Base-by-base conservation (phyloP, 2,113 vertebrate genomes). In the Hypanus sabinus region DNA sequence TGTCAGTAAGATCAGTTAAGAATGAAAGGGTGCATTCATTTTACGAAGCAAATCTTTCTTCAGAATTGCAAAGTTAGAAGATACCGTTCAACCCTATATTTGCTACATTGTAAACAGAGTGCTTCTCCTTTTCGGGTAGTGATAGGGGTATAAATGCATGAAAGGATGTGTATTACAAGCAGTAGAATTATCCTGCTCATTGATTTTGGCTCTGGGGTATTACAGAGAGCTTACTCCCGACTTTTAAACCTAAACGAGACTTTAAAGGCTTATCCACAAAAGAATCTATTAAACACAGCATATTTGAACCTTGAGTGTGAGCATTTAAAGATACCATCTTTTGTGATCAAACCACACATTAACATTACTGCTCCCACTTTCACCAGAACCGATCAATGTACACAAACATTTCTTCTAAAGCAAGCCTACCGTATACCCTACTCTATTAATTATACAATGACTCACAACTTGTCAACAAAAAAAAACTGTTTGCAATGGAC, bases 161-260 rank as follows among this genome's bases (percentile, higher is more conserved):
- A 95, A 96, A 96, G 95, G 93, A 94, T 93, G 94, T 96, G 95
- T 95, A 95, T 96, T 97, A 98, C 97, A 97, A 97, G 97, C 96
- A 95, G 96, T 97, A 96, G 98, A 97, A 98, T 98, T 97, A 98
- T 98, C 98, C 97, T 95, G 97, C 96, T 97, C 98, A 99, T 98
- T 98, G 98, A 99, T 98, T 98, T 98, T 98, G 96, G 96, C 98
- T 98, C 98, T 97, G 97, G 97, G 98, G 98, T 98, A 98, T 98
- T 98, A 98, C 96, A 97, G 97, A 98, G 97, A 98, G 97, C 98
- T 97, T 97, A 97, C 97, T 96, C 95, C 95, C 96, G 97, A 98
- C 97, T 98, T 98, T 97, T 96, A 97, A 98, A 98, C 98, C 97
- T 97, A 98, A 98, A 98, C 95, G 96, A 98, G 98, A 98, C 97